Percentiles rank a stretch among this genome's conserved stretches.
Evolutionary conservation across 2,888 invertebrate species (phyloP).

Genomic region (Gastrophysa polygoni): DNA sequence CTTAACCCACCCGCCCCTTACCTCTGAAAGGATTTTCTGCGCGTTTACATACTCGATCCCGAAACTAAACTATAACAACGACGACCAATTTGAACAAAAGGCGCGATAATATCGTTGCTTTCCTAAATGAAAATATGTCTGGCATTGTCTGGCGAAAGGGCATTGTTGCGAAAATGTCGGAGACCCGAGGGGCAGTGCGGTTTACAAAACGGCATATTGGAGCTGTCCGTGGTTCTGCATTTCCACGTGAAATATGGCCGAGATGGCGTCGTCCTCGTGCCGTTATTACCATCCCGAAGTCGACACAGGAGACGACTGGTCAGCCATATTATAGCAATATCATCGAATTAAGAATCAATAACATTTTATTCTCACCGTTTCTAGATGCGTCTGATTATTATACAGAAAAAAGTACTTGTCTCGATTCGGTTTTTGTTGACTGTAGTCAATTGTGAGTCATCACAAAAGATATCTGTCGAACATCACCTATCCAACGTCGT

Average conservation of each 20-base stretch:
- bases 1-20: neutral
- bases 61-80: conserved; percentile 11
- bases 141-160: conserved; percentile 9
- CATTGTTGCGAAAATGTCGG: conserved; percentile 19
- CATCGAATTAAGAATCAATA: too few species aligned
- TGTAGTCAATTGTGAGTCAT: too few species aligned
- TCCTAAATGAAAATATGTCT: conserved; percentile 22
- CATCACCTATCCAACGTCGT: too few species aligned
- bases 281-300: neutral
- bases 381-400: too few species aligned
- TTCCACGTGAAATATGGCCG: neutral
- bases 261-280: neutral
- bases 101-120: conserved; percentile 17
- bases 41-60: conserved; percentile 15
- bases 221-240: conserved; percentile 16
- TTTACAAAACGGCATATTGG: conserved; percentile 23
- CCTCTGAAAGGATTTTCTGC: neutral
- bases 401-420: too few species aligned
- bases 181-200: conserved; percentile 10
- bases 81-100: conserved; percentile 14
- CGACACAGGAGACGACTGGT: too few species aligned
- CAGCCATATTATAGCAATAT: too few species aligned
- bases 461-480: too few species aligned
- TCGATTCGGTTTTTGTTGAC: too few species aligned
- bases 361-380: too few species aligned